These are phyloP conservation scores for Anguilla obscura DNA, from an alignment of 2,797 vertebrate genomes.

Conservation along the genomic window DNA sequence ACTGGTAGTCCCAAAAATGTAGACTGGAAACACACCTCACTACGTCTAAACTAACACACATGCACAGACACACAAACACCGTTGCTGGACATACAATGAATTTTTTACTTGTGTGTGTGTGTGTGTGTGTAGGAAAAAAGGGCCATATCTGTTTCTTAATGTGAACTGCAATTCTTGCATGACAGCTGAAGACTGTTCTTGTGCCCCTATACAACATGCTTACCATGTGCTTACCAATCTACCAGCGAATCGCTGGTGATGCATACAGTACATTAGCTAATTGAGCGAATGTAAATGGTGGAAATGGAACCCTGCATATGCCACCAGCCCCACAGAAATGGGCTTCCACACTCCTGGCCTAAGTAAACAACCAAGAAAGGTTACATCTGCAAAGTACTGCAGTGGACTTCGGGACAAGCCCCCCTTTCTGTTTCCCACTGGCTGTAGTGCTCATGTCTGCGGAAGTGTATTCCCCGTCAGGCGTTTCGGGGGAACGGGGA, in stretches of 20 bases:
- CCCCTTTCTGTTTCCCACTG: not conserved
- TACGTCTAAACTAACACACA: not conserved
- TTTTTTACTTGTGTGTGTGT: too few relatives aligned
- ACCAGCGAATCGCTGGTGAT: not conserved
- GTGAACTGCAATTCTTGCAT: too few relatives aligned
- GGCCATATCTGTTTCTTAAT: not conserved
- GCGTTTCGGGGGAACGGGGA: conserved; percentile 48
- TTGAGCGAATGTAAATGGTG: not conserved
- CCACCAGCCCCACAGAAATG: not conserved
- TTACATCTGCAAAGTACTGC: not conserved
- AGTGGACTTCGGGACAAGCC: conserved; percentile 27
- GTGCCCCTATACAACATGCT: not conserved
- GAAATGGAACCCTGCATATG: not conserved
- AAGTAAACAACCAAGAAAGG: not conserved
- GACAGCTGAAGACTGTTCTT: too few relatives aligned
- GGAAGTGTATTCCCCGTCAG: conserved; percentile 23
- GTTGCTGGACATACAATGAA: too few relatives aligned
- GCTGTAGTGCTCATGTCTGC: conserved; percentile 23
- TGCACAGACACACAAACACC: not conserved
- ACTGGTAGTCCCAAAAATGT: not conserved
- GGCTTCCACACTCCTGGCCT: not conserved
- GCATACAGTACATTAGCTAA: not conserved
- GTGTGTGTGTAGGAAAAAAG: too few relatives aligned
- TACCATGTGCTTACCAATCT: not conserved
- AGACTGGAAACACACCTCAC: not conserved